Evolutionary conservation across 2,113 vertebrate species (phyloP).

Genomic region (Otis tarda): DNA sequence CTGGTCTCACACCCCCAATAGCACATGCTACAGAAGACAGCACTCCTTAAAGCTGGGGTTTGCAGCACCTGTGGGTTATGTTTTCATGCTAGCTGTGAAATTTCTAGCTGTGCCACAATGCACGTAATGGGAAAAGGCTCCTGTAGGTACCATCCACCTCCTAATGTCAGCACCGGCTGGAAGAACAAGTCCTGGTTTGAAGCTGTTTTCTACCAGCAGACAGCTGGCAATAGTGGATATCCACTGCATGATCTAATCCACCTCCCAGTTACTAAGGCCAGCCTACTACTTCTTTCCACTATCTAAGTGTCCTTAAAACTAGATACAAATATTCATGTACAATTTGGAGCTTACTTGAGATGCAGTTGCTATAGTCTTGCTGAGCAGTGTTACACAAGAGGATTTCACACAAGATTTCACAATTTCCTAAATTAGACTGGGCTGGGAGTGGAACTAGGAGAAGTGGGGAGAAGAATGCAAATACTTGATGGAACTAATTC

Average conservation of each 20-base stretch:
- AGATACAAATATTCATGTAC: background rate
- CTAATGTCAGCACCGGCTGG: background rate
- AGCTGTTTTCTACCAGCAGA: background rate
- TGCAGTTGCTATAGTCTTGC: background rate
- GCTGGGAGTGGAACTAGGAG: background rate
- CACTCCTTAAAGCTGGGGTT: background rate
- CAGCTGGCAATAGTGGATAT: background rate
- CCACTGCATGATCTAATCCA: background rate
- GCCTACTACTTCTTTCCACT: background rate
- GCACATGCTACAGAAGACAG: background rate
- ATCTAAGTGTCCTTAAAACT: background rate
- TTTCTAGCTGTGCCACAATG: background rate
- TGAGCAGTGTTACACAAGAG: background rate
- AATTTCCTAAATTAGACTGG: background rate
- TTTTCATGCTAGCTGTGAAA: background rate
- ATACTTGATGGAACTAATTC: background rate
- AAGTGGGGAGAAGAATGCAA: background rate
- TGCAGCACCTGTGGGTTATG: background rate
- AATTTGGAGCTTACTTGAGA: background rate
- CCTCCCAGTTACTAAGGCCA: background rate
- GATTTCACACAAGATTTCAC: conserved; percentile 12
- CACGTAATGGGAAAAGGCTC: background rate
- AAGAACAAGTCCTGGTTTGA: background rate
- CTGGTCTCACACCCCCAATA: background rate
- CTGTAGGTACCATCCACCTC: background rate